Evolutionary conservation across 1,140 invertebrate genomes (phyloP), one percentile per base, ranked within the genome.

Genomic region (Campoletis sonorensis): DNA sequence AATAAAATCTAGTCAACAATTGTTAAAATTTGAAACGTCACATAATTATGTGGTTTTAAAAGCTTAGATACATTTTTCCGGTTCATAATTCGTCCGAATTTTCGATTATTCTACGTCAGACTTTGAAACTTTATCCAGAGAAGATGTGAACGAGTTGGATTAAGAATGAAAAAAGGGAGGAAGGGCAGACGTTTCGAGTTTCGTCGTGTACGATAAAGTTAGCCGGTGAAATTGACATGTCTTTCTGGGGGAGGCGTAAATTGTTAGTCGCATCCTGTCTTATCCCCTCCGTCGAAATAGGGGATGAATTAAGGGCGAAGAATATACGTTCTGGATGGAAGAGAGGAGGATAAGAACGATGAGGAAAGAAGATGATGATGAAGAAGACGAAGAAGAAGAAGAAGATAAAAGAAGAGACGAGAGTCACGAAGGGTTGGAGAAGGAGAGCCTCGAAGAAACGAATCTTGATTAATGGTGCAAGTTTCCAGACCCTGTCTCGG

Each of bases 401-500:
- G 73, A n/a, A 0, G 76, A 18, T 27, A 10, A 61, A 27, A 78
- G 61, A 78, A 67, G 51, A 49, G 16, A 61, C 8, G 13, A 78
- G 76, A 64, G 23, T 7, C 37, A 33, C 58, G 64, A 33, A 27
- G 51, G 21, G 76, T 27, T 49, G 61, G 21, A 64, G 77, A 81
- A 77, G 27, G 58, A 23, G 58, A 64, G 82, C 83, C 82, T 82
- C 84, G 79, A 82, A 85, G 84, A 88, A 86, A 89, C 85, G 88
- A 88, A 90, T 89, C 87, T 88, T 91, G 90, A 91, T 91, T 90
- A 91, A 91, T 90, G 88, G 89, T 83, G 84, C 86, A 90, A 90
- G 85, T 90, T 90, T 88, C 83, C 83, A 84, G 76, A 78, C 76
- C 76, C 76, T 67, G 76, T 78, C 76, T 23, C n/a, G 58, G 54